Conservation (phyloP, 2,113 vertebrate species). For the Anhinga rufa region DNA sequence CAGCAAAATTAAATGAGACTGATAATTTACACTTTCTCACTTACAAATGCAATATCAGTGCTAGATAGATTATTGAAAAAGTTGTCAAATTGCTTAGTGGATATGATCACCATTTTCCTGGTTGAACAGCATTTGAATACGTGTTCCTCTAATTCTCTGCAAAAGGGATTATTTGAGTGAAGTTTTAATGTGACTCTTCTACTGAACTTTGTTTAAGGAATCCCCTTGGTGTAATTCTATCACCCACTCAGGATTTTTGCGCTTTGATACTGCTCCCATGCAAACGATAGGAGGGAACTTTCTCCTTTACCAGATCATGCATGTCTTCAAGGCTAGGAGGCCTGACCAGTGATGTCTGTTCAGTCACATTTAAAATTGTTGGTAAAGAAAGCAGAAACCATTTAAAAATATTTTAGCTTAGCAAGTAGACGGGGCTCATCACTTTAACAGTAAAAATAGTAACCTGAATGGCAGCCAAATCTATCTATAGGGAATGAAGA, state of each 20-base stretch:
- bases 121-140: neutral
- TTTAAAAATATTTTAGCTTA: neutral
- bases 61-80: neutral
- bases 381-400: neutral
- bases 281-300: neutral
- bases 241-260: neutral
- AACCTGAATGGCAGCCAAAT: constrained; percentile 15
- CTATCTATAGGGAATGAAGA: neutral
- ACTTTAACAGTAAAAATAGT: constrained; percentile 31
- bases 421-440: neutral
- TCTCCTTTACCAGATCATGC: neutral
- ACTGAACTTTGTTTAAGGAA: neutral
- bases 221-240: neutral
- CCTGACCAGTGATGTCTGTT: neutral
- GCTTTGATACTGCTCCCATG: neutral
- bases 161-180: neutral
- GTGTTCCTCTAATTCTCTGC: neutral
- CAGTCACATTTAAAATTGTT: neutral
- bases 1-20: neutral
- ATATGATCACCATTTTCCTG: neutral
- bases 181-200: neutral
- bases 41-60: neutral
- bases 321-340: neutral
- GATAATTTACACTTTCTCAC: neutral
- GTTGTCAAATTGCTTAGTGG: neutral